phyloP scores from a whole-genome alignment of 2,113 vertebrate species.

The Columba janthina region DNA sequence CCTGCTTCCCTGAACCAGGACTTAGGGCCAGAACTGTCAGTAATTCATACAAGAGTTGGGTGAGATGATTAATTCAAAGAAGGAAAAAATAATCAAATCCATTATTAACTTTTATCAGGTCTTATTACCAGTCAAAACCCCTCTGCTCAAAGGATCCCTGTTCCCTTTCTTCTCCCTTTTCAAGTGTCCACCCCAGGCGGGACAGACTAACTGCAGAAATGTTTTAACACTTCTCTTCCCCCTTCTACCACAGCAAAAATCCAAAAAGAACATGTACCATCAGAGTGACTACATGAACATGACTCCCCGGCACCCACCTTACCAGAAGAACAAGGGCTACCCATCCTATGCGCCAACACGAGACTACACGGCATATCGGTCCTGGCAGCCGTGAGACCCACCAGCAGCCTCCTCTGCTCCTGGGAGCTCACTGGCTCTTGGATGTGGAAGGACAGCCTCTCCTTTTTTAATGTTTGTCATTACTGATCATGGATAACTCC shows the following conservation, averaged over 20 bases:
- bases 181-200: background rate
- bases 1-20: background rate
- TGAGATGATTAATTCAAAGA: background rate
- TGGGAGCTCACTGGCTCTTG: slow-evolving; percentile 1
- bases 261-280: slow-evolving; percentile 61
- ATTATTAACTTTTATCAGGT: background rate
- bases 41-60: background rate
- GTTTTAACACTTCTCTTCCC: background rate
- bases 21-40: background rate
- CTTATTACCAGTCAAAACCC: background rate
- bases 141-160: background rate
- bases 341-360: slow-evolving; percentile 66
- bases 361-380: slow-evolving; percentile 75
- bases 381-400: slow-evolving; percentile 72
- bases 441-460: slow-evolving; percentile 24
- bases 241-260: slow-evolving; percentile 64
- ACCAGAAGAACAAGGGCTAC: slow-evolving; percentile 74
- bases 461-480: background rate
- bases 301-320: slow-evolving; percentile 63
- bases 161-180: background rate
- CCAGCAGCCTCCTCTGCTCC: background rate
- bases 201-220: background rate
- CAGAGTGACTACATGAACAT: slow-evolving; percentile 84
- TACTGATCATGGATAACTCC: background rate
- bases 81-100: background rate